These are phyloP conservation scores for Eurypyga helias DNA, from an alignment of 2,113 vertebrate species.

Conservation along the genomic window DNA sequence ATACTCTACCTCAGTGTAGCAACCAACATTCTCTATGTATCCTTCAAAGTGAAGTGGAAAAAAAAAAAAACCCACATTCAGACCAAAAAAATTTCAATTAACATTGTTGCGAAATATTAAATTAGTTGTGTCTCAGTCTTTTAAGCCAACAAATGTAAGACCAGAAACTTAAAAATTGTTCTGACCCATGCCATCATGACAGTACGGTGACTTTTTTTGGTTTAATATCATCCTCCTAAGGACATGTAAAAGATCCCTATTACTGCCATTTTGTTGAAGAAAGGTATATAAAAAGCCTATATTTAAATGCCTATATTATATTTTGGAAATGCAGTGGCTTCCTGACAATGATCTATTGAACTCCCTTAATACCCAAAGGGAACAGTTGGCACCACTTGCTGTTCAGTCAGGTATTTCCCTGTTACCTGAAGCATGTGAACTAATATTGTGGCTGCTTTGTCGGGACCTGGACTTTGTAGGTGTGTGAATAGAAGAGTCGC, in stretches of 20 bases:
- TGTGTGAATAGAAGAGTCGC: slow-evolving; percentile 57
- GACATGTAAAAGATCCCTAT: background rate
- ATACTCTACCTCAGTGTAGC: background rate
- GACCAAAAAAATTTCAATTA: background rate
- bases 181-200: background rate
- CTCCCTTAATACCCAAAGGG: background rate
- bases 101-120: background rate
- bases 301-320: background rate
- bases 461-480: slow-evolving; percentile 66
- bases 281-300: background rate
- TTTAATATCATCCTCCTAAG: background rate
- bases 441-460: slow-evolving; percentile 63
- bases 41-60: background rate
- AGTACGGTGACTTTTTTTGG: background rate
- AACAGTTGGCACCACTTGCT: background rate
- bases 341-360: background rate
- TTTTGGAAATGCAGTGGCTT: background rate
- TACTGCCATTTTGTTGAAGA: background rate
- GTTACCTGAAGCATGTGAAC: slow-evolving; percentile 57
- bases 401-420: background rate
- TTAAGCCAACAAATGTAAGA: background rate
- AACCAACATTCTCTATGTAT: background rate
- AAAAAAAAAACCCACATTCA: background rate
- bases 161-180: background rate
- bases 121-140: background rate